Evolutionary conservation across 2,888 invertebrate genomes (phyloP).

Genomic region (Lymantria dispar): DNA sequence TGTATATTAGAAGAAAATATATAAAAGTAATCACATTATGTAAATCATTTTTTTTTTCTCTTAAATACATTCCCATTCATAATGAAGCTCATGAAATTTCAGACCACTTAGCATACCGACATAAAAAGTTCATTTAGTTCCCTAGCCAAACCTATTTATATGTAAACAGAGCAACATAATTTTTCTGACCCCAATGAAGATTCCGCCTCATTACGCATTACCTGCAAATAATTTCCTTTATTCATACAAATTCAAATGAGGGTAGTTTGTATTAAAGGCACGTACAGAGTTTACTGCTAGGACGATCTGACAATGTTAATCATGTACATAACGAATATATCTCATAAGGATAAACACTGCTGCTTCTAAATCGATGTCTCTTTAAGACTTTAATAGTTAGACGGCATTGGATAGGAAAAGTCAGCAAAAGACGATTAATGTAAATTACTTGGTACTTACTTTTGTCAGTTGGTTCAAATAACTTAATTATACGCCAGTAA

Average conservation of each 20-base stretch:
- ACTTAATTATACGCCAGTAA: constrained; percentile 34
- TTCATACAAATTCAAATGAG: constrained; percentile 47
- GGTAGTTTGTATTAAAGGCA: constrained; percentile 46
- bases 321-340: constrained; percentile 22
- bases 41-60: no score
- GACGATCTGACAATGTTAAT: constrained; percentile 25
- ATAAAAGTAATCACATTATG: no score
- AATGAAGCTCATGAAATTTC: neutral
- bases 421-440: neutral
- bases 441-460: neutral
- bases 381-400: neutral
- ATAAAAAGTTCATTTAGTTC: constrained; percentile 10
- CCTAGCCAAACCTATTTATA: constrained; percentile 6
- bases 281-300: constrained; percentile 51
- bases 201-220: constrained; percentile 37
- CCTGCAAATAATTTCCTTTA: constrained; percentile 43
- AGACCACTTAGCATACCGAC: neutral
- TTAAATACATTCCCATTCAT: neutral
- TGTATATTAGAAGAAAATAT: no score
- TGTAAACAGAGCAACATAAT: constrained; percentile 16
- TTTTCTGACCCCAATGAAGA: constrained; percentile 28
- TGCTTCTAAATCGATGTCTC: constrained; percentile 4
- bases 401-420: constrained; percentile 2
- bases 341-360: constrained; percentile 29
- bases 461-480: constrained; percentile 13